These are phyloP conservation scores for Drosophila seguyi DNA, from an alignment of 1,140 invertebrate genomes.

Conservation along the genomic window DNA sequence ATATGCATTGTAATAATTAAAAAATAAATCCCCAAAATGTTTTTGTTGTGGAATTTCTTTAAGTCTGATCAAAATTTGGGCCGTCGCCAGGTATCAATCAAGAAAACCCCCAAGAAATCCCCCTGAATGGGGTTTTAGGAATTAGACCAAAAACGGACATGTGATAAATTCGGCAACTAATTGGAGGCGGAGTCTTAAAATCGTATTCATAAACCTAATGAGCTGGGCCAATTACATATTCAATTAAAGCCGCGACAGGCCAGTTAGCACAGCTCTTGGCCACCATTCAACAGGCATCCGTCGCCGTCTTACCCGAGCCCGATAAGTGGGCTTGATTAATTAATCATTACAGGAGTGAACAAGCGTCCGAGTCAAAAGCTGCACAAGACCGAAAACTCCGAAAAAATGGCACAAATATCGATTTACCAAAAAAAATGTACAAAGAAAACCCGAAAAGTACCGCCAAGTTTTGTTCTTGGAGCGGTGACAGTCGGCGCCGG, in stretches of 20 bases:
- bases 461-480: constrained; percentile 57
- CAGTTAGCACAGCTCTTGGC: constrained; percentile 31
- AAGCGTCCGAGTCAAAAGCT: constrained; percentile 61
- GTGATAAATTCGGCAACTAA: constrained; percentile 63
- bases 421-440: constrained; percentile 60
- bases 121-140: constrained; percentile 1
- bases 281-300: constrained; percentile 55
- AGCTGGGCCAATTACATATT: constrained; percentile 56
- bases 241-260: constrained; percentile 40
- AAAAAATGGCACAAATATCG: constrained; percentile 77
- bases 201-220: constrained; percentile 68
- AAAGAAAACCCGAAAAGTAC: constrained; percentile 65
- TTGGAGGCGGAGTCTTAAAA: constrained; percentile 62
- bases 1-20: too few relatives aligned
- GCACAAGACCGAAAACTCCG: constrained; percentile 31
- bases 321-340: constrained; percentile 66
- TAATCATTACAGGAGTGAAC: constrained; percentile 68
- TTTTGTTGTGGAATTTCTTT: background rate
- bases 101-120: background rate
- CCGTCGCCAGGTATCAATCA: constrained; percentile 52
- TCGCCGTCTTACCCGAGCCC: constrained; percentile 12
- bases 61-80: background rate
- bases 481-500: constrained; percentile 74
- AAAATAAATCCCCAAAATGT: too few relatives aligned
- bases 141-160: constrained; percentile 21